Percentiles rank a stretch among this genome's conserved stretches.
These are phyloP conservation scores for Brachionus calyciflorus DNA, from an alignment of 1,140 invertebrate species.

Conservation along the genomic window DNA sequence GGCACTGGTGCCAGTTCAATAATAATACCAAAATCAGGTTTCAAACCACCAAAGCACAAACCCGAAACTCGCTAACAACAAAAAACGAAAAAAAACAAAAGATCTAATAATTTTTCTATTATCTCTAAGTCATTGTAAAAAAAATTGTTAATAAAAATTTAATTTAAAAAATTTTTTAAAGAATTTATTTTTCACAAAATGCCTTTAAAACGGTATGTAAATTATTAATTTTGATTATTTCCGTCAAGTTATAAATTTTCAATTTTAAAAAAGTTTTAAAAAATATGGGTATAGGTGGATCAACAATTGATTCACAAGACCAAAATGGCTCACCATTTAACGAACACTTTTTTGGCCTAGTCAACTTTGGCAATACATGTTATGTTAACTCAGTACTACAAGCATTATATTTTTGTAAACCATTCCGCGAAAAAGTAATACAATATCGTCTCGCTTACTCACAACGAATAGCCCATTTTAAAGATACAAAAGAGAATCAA, in stretches of 20 bases:
- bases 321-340: neutral
- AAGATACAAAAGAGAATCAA: conserved; percentile 60
- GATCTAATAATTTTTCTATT: no score
- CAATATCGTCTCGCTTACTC: conserved; percentile 74
- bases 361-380: conserved; percentile 92
- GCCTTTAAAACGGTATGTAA: conserved; percentile 21
- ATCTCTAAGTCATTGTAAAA: no score
- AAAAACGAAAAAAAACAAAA: neutral
- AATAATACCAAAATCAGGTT: neutral
- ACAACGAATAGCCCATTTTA: conserved; percentile 48
- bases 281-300: conserved; percentile 37
- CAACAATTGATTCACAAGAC: neutral
- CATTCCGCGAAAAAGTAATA: conserved; percentile 94
- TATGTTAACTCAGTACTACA: conserved; percentile 99
- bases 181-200: neutral
- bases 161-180: neutral
- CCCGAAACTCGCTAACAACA: conserved; percentile 26
- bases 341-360: conserved; percentile 35
- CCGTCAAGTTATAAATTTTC: no score
- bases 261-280: neutral
- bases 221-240: neutral
- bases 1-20: neutral
- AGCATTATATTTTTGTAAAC: conserved; percentile 97
- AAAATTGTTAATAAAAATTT: neutral
- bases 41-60: conserved; percentile 43